Evolutionary conservation across 2,888 invertebrate genomes (phyloP).

Genomic region (Trypoxylon attenuatum): DNA sequence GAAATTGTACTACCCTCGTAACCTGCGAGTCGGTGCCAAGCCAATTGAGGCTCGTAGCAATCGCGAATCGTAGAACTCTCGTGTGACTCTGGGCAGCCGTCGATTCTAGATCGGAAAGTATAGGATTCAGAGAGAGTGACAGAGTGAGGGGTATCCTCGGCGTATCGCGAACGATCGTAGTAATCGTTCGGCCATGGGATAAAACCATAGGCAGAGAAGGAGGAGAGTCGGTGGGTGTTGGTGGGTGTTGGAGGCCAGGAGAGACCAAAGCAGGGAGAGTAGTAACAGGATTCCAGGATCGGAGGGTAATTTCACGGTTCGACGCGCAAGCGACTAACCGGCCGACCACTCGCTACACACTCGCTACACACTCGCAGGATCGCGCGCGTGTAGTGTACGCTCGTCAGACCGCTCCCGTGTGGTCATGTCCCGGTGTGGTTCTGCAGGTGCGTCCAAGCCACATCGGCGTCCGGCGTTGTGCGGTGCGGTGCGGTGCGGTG

Average conservation of each 20-base stretch:
- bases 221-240: background rate
- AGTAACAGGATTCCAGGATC: conserved; percentile 55
- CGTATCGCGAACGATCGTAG: conserved; percentile 31
- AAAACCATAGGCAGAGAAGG: conserved; percentile 32
- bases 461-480: conserved; percentile 2
- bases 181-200: conserved; percentile 42
- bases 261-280: background rate
- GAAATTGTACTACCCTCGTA: too few species aligned
- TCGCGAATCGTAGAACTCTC: too few species aligned
- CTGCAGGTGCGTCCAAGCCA: conserved; percentile 24
- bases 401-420: conserved; percentile 9
- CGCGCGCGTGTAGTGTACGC: conserved; percentile 1
- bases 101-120: too few species aligned
- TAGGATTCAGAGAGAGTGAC: too few species aligned
- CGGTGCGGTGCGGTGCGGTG: too few species aligned
- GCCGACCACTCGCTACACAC: conserved; percentile 57
- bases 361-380: conserved; percentile 30
- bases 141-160: conserved; percentile 10
- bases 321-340: conserved; percentile 69
- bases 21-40: too few species aligned
- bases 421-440: conserved; percentile 23
- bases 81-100: too few species aligned
- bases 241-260: background rate
- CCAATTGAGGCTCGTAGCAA: too few species aligned
- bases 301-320: conserved; percentile 72